Conservation (phyloP, 2,797 vertebrate species). For the Pseudomugil gertrudae region DNA sequence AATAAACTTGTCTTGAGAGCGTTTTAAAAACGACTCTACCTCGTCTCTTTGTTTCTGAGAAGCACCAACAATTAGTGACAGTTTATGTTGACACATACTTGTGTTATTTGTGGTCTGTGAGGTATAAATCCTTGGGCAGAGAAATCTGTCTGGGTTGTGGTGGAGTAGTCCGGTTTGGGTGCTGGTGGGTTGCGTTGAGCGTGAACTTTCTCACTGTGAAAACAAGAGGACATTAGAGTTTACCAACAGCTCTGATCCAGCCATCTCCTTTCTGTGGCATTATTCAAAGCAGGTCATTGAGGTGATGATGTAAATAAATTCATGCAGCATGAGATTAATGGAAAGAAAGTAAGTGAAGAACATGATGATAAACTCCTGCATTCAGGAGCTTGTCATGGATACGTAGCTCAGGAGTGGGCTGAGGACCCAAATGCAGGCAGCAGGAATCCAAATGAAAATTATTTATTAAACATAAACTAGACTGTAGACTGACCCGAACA, state of each 20-base stretch:
- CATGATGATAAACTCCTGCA: neutral
- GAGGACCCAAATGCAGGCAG: no score
- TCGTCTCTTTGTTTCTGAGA: no score
- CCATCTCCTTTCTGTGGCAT: no score
- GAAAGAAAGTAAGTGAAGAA: neutral
- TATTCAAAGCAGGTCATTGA: no score
- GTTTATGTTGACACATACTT: slow-evolving; percentile 38
- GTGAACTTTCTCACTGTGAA: slow-evolving; percentile 69
- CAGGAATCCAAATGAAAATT: no score
- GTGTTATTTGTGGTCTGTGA: slow-evolving; percentile 34
- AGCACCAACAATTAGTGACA: neutral
- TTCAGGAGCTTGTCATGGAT: slow-evolving; percentile 11
- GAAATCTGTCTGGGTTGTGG: slow-evolving; percentile 75
- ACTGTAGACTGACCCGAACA: no score
- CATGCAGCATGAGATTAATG: neutral
- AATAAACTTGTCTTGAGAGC: no score
- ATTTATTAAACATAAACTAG: no score
- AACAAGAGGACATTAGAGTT: slow-evolving; percentile 16
- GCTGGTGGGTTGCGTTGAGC: slow-evolving; percentile 45
- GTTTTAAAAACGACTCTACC: no score
- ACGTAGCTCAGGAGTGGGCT: no score
- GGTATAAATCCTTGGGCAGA: slow-evolving; percentile 68
- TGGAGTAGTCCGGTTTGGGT: slow-evolving; percentile 54
- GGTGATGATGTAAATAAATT: neutral
- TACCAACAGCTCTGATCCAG: neutral